A percentile compares a stretch with the other conserved stretches of the same genome.
phyloP scores from a whole-genome alignment of 2,888 invertebrate species.

The Temnothorax ravouxi region DNA sequence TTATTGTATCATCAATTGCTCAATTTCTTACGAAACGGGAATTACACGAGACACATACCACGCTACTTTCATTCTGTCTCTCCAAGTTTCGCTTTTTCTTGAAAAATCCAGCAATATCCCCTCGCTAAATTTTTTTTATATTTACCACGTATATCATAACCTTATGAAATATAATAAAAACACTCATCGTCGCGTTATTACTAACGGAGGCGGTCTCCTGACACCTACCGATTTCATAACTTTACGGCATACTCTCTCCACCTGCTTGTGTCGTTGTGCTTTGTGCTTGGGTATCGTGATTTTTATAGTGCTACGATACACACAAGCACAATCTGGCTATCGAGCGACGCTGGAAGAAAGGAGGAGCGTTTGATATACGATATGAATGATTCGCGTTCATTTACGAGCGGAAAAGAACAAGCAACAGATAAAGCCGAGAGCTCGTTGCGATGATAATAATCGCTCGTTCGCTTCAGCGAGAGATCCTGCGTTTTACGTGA shows the following conservation, averaged over 20 bases:
- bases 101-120: background rate
- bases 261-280: background rate
- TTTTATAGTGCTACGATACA: constrained; percentile 15
- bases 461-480: constrained; percentile 27
- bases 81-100: background rate
- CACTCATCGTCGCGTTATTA: background rate
- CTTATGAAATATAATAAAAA: constrained; percentile 8
- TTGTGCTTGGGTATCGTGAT: background rate
- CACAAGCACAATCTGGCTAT: background rate
- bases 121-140: background rate
- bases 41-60: background rate
- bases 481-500: constrained; percentile 18
- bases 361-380: constrained; percentile 27
- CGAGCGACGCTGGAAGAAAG: constrained; percentile 19
- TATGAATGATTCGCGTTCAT: constrained; percentile 51
- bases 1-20: background rate
- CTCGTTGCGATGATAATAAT: constrained; percentile 35
- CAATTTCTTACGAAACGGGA: background rate
- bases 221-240: constrained; percentile 2
- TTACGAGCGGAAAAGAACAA: constrained; percentile 19
- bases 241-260: background rate
- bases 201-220: too few relatives aligned
- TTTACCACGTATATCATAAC: background rate
- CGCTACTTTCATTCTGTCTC: background rate
- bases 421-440: constrained; percentile 19